These are phyloP conservation scores for Nycticryphes semicollaris DNA, from an alignment of 2,113 vertebrate genomes.

Conservation along the genomic window DNA sequence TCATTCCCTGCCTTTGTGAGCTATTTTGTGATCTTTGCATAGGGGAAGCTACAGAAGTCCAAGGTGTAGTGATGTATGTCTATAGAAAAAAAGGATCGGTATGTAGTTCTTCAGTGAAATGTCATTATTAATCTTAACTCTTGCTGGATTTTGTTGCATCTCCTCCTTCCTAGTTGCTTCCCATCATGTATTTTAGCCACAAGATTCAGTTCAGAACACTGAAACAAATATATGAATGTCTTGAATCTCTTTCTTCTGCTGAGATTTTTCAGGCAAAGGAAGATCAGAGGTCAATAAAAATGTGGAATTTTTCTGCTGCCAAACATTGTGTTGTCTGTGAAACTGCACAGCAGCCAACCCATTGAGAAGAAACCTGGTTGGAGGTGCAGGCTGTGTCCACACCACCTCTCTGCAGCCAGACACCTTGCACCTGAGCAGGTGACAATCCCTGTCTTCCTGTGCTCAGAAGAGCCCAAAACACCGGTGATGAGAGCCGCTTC, in stretches of 20 bases:
- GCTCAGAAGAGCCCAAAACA: not conserved
- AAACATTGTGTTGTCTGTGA: not conserved
- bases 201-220: not conserved
- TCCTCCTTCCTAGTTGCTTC: not conserved
- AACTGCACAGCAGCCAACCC: fast-evolving
- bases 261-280: not conserved
- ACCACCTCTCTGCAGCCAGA: not conserved
- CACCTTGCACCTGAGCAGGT: not conserved
- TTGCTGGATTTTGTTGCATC: not conserved
- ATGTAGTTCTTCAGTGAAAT: not conserved
- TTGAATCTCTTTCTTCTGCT: not conserved
- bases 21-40: not conserved
- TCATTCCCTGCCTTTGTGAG: not conserved
- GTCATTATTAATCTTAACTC: not conserved
- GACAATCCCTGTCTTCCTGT: fast-evolving
- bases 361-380: not conserved
- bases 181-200: not conserved
- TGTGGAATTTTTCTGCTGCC: not conserved
- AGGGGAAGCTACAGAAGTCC: not conserved
- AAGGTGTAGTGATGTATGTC: not conserved
- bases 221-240: not conserved
- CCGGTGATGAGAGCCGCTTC: not conserved
- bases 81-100: not conserved
- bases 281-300: not conserved
- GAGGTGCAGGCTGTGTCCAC: not conserved